Conservation (phyloP, 2,113 vertebrate species). For the Hippoglossus stenolepis region DNA sequence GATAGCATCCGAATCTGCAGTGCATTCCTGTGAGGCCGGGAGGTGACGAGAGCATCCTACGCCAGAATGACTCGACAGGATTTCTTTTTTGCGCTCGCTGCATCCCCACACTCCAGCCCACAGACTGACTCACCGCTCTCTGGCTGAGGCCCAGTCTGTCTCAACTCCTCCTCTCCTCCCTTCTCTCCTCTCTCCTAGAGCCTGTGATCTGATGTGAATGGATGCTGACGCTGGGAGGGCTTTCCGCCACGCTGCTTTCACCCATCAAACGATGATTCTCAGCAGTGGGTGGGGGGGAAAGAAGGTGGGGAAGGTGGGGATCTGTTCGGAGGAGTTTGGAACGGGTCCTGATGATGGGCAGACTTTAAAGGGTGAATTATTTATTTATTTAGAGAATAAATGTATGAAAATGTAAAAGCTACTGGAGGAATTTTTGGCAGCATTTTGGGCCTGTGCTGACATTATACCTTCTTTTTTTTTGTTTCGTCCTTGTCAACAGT, state of each 20-base stretch:
- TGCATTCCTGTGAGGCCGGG: slow-evolving; percentile 63
- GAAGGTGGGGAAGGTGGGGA: neutral
- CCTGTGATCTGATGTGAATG: slow-evolving; percentile 69
- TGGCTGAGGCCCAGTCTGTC: slow-evolving; percentile 76
- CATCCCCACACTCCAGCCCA: slow-evolving; percentile 68
- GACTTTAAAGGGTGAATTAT: neutral
- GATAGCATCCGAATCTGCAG: slow-evolving; percentile 63
- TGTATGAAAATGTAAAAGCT: neutral
- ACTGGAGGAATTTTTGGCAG: neutral
- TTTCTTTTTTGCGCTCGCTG: slow-evolving; percentile 62
- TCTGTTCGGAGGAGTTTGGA: slow-evolving; percentile 24
- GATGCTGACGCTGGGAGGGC: slow-evolving; percentile 57
- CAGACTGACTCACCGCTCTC: slow-evolving; percentile 74
- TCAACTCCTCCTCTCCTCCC: slow-evolving; percentile 60
- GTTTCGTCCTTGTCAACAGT: neutral
- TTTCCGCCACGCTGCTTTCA: slow-evolving; percentile 68
- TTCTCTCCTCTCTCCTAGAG: slow-evolving; percentile 38
- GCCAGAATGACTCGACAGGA: slow-evolving; percentile 80
- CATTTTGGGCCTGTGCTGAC: neutral
- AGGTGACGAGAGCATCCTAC: slow-evolving; percentile 73
- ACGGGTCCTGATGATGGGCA: neutral
- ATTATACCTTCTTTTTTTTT: neutral
- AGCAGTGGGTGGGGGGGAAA: slow-evolving; percentile 8
- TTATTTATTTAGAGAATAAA: neutral
- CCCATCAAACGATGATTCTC: slow-evolving; percentile 54